A percentile compares a stretch with the other conserved stretches of the same genome.
Evolutionary conservation across 2,113 vertebrate species (phyloP).

Genomic region (Hyperoodon ampullatus): DNA sequence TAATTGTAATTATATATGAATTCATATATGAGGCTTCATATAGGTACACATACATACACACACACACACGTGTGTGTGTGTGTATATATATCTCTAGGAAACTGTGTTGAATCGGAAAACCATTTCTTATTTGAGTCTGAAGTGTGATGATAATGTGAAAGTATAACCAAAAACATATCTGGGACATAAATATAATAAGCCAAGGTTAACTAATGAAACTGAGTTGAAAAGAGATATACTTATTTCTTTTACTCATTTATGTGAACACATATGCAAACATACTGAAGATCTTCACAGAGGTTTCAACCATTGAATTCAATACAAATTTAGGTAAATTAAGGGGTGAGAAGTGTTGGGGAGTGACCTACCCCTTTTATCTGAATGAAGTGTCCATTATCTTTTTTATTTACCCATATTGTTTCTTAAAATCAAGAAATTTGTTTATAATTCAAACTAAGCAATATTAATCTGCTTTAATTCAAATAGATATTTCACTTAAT

Average conservation of each 20-base stretch:
- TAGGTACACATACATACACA: background rate
- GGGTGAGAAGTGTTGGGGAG: background rate
- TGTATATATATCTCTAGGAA: background rate
- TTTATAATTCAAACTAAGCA: background rate
- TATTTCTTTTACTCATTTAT: background rate
- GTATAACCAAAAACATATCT: background rate
- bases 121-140: background rate
- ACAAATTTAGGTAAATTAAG: background rate
- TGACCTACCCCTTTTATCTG: background rate
- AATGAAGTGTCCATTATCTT: background rate
- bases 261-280: background rate
- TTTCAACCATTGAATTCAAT: background rate
- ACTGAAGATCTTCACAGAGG: background rate
- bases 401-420: background rate
- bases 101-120: background rate
- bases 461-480: background rate
- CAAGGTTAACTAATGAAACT: background rate
- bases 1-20: background rate
- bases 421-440: background rate
- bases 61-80: background rate
- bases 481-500: background rate
- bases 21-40: background rate
- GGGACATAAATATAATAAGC: background rate
- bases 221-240: background rate
- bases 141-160: background rate